Evolutionary conservation across 2,888 invertebrate species (phyloP).

Genomic region (Tipula lateralis): DNA sequence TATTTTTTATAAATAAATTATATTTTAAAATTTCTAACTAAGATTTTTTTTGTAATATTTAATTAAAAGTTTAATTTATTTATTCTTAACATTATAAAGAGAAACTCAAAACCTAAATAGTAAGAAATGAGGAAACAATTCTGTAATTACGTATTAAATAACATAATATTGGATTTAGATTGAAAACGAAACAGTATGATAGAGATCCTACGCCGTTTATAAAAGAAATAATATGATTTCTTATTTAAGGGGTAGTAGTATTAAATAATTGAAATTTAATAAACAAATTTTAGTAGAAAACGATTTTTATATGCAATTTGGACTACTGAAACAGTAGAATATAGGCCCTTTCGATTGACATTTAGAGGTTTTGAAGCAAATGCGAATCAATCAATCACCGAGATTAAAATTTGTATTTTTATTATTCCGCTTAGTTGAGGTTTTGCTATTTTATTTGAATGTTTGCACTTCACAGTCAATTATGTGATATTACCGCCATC

Average conservation of each 20-base stretch:
- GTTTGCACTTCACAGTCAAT: neutral
- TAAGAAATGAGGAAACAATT: neutral
- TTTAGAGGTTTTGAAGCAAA: no score
- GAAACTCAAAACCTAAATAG: neutral
- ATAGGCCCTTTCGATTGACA: no score
- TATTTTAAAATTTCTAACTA: neutral
- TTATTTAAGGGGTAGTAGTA: neutral
- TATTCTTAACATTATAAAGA: neutral
- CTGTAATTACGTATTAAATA: neutral
- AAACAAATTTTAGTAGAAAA: slow-evolving; percentile 24
- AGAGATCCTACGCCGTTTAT: neutral
- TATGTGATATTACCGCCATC: neutral
- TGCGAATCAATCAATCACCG: no score
- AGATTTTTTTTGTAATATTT: neutral
- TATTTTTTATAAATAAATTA: neutral
- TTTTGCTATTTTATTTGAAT: neutral
- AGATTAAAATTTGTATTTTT: no score
- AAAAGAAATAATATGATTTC: neutral
- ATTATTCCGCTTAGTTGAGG: neutral
- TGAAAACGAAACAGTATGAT: neutral
- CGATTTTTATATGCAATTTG: neutral
- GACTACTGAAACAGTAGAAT: neutral
- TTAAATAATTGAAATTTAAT: slow-evolving; percentile 14
- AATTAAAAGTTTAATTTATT: neutral
- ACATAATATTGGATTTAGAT: neutral